phyloP scores from a whole-genome alignment of 2,797 vertebrate species.

The Florisuga fusca region DNA sequence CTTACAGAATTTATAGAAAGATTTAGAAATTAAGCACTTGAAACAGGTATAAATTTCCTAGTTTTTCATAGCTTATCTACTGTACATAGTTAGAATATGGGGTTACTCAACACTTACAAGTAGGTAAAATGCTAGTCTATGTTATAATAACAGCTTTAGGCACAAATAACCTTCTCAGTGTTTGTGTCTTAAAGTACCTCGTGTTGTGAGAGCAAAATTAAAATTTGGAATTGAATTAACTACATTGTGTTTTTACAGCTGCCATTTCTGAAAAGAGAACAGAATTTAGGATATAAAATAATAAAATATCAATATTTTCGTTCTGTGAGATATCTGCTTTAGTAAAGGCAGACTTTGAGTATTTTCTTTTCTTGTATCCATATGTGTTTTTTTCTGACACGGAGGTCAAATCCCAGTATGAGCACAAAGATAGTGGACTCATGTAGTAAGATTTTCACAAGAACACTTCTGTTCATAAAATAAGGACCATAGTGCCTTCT shows the following conservation, averaged over 20 bases:
- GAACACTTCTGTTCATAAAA: neutral
- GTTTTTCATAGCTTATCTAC: neutral
- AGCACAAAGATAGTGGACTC: neutral
- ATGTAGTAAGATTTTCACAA: neutral
- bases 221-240: neutral
- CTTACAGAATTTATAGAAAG: neutral
- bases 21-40: neutral
- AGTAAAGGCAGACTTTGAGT: neutral
- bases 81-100: neutral
- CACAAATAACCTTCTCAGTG: neutral
- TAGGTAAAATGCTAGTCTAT: neutral
- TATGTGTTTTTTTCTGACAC: neutral
- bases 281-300: neutral
- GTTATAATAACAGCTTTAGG: neutral
- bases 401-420: neutral
- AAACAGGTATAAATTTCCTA: neutral
- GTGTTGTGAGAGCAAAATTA: neutral
- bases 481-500: neutral
- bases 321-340: neutral
- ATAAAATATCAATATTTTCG: neutral
- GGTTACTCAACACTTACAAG: neutral
- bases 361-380: neutral
- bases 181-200: neutral
- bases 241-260: neutral
- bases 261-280: neutral